These are phyloP conservation scores for Siderastrea radians DNA, from an alignment of 92 coral and sea anemone genomes.

Conservation along the genomic window DNA sequence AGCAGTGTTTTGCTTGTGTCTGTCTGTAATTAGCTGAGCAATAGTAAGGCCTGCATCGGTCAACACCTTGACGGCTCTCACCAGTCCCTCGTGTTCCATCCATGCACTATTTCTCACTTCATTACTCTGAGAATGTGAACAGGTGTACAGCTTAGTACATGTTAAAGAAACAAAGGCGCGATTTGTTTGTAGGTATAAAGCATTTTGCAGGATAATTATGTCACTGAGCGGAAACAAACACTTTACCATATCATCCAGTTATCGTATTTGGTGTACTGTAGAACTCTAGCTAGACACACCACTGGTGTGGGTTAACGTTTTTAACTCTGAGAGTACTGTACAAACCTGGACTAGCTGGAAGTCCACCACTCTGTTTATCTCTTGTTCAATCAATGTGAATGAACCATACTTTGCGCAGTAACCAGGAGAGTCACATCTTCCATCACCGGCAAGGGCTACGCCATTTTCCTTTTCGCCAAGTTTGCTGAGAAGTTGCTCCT, in stretches of 20 bases:
- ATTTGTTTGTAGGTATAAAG: background rate
- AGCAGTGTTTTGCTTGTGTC: conserved; percentile 25
- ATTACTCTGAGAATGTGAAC: conserved; percentile 43
- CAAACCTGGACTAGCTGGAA: conserved; percentile 52
- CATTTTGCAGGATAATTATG: background rate
- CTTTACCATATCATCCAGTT: too few species aligned
- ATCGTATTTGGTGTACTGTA: too few species aligned
- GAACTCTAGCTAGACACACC: too few species aligned
- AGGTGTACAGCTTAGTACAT: background rate
- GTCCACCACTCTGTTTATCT: conserved; percentile 11
- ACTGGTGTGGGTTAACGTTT: too few species aligned
- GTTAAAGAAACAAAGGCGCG: too few species aligned
- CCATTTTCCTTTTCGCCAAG: too few species aligned
- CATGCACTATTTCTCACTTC: conserved; percentile 63
- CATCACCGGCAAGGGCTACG: too few species aligned
- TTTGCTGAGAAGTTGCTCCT: too few species aligned
- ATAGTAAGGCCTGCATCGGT: conserved; percentile 28
- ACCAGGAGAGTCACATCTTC: background rate
- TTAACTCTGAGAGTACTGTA: background rate
- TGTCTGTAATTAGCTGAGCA: conserved; percentile 53
- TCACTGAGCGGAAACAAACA: too few species aligned
- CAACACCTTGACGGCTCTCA: conserved; percentile 41
- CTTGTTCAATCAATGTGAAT: conserved; percentile 53
- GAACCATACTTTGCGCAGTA: conserved; percentile 62
- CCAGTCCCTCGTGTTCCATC: conserved; percentile 60